Conservation (phyloP, 2,797 vertebrate genomes). For the Enteromius mattozi region DNA sequence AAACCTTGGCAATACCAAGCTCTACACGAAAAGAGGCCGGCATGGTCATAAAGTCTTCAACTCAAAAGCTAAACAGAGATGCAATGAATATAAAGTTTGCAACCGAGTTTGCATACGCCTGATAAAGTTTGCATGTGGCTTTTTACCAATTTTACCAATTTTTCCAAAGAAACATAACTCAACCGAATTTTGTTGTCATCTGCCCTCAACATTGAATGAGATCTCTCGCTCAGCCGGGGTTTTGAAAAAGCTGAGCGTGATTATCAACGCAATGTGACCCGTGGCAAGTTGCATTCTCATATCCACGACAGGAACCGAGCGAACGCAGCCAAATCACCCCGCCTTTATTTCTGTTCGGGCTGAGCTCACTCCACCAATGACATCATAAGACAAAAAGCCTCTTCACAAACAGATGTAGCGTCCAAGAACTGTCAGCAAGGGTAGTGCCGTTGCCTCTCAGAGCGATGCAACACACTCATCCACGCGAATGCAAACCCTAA, state of each 20-base stretch:
- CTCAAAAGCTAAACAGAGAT: conserved; percentile 12
- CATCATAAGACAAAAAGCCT: conserved; percentile 52
- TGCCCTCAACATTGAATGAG: conserved; percentile 9
- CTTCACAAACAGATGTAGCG: conserved; percentile 35
- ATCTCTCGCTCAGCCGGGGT: background rate
- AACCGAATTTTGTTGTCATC: conserved; percentile 4
- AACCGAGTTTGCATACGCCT: background rate
- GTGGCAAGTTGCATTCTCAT: conserved; percentile 23
- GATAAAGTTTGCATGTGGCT: conserved; percentile 6
- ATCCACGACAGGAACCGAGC: conserved; percentile 41
- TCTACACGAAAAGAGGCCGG: background rate
- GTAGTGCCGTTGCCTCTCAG: background rate
- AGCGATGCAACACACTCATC: background rate
- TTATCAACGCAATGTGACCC: conserved; percentile 36
- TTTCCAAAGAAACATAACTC: background rate
- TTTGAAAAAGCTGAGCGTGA: conserved; percentile 21
- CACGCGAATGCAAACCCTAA: background rate
- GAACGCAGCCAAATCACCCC: conserved; percentile 38
- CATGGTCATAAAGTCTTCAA: background rate
- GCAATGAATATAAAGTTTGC: too few relatives aligned
- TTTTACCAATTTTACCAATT: background rate
- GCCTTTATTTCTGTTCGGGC: conserved; percentile 46
- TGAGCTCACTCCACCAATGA: conserved; percentile 48
- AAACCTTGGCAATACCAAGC: background rate
- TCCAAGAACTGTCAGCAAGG: conserved; percentile 23